Conservation (phyloP, 2,888 invertebrate species). For the Diaprepes abbreviatus region DNA sequence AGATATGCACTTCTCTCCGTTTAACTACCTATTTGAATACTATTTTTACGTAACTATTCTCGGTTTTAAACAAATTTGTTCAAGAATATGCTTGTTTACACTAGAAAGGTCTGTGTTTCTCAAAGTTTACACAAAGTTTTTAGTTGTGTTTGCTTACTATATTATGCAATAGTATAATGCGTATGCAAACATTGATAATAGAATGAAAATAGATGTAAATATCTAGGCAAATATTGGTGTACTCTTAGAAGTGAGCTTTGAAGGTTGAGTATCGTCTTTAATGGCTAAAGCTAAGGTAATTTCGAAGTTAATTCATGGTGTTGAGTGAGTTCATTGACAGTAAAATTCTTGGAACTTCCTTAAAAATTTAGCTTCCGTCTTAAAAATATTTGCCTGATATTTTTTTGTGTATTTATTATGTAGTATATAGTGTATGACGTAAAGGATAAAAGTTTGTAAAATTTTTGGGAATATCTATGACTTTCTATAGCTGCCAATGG, state of each 20-base stretch:
- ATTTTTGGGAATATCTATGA: too few relatives aligned
- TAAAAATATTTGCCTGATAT: too few relatives aligned
- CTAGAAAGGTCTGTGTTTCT: constrained; percentile 17
- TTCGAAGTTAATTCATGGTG: constrained; percentile 11
- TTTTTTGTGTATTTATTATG: too few relatives aligned
- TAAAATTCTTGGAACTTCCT: too few relatives aligned
- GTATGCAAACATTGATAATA: constrained; percentile 23
- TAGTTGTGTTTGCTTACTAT: constrained; percentile 24
- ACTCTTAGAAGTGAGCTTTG: neutral
- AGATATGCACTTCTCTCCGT: neutral
- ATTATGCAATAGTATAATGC: constrained; percentile 33
- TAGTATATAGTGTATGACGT: too few relatives aligned
- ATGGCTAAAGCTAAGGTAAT: neutral
- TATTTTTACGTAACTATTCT: constrained; percentile 6
- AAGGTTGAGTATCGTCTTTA: constrained; percentile 7
- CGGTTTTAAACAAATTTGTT: constrained; percentile 27
- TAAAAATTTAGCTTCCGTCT: too few relatives aligned
- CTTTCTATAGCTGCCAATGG: too few relatives aligned
- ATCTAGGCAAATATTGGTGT: constrained; percentile 20
- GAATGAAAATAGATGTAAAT: constrained; percentile 15
- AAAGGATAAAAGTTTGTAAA: too few relatives aligned
- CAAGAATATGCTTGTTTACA: constrained; percentile 22
- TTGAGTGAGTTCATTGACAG: neutral
- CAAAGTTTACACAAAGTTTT: constrained; percentile 25
- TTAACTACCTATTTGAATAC: neutral